Evolutionary conservation across 2,888 invertebrate species (phyloP), one percentile per base, ranked within the genome.

Genomic region (Parnassius apollo): DNA sequence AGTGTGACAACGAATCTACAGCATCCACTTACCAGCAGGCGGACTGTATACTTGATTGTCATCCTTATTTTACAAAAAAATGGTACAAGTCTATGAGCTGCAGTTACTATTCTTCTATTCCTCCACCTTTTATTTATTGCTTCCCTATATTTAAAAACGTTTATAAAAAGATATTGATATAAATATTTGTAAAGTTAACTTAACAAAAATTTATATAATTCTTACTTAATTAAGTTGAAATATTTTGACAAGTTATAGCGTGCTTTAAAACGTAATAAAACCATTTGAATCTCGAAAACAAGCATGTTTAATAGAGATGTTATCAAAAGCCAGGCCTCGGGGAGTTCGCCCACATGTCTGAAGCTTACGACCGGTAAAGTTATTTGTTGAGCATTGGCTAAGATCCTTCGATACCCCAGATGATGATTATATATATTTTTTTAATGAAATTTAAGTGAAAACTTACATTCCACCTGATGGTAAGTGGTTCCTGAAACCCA

Each of bases 251-350:
- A 50, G 13, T 55, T 49, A 61, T 44, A 51, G 18, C 18, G 12
- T 25, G 46, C 35, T 51, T 46, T 44, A 45, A 50, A 44, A 3
- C 13, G 61, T 51, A 57, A 51, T 61, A 56, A 57, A 57, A 61
- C 56, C 49, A 51, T 61, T 56, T 56, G 56, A 61, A 61, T 61
- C 56, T 46, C 45, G n/a, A 56, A 46, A 61, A 57, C 56, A 51
- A 51, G 57, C 56, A 56, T 35, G 44, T 51, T 25, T 18, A 45
- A 51, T 42, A 53, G 48, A 52, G 62, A 58, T 61, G 51, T 3
- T 57, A 61, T 61, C 61, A n/a, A 44, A 57, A 9, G 25, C 25
- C 9, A 13, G n/a, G 49, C 61, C 56, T 51, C 51, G n/a, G 56
- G 51, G 56, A 49, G 12, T 12, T 22, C 56, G 51, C 61, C 61